Evolutionary conservation across 2,888 invertebrate species (phyloP).

Genomic region (Peribatodes rhomboidaria): DNA sequence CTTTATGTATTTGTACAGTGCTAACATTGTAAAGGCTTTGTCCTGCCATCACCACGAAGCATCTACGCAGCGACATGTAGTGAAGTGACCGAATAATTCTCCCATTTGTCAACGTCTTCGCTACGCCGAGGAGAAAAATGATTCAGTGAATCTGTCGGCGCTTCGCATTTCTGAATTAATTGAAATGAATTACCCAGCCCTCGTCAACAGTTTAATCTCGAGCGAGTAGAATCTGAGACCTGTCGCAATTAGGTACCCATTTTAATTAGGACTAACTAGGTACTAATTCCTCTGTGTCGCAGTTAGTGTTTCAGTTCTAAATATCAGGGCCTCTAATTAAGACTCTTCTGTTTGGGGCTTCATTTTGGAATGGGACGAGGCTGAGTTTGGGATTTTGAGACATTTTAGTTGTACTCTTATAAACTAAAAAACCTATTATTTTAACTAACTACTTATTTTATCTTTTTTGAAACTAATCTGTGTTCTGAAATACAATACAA

Average conservation of each 20-base stretch:
- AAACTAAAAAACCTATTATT: too few relatives aligned
- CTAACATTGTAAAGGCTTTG: constrained; percentile 38
- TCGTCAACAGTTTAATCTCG: constrained; percentile 72
- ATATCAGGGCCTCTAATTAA: constrained; percentile 22
- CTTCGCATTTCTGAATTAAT: constrained; percentile 79
- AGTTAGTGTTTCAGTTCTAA: constrained; percentile 26
- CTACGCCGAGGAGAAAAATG: constrained; percentile 79
- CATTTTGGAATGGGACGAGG: constrained; percentile 3
- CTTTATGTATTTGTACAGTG: constrained; percentile 2
- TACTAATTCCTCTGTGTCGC: constrained; percentile 27
- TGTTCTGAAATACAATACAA: too few relatives aligned
- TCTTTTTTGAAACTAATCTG: too few relatives aligned
- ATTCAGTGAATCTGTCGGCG: constrained; percentile 80
- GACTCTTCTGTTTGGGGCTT: constrained; percentile 2
- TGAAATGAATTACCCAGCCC: constrained; percentile 79
- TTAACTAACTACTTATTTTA: too few relatives aligned
- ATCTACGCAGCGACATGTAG: constrained; percentile 61
- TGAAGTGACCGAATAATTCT: constrained; percentile 80
- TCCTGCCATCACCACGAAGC: constrained; percentile 33
- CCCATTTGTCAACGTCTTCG: constrained; percentile 82
- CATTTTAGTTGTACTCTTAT: background rate
- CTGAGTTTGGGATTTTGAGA: background rate
- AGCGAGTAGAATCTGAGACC: constrained; percentile 64
- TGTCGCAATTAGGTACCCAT: constrained; percentile 61
- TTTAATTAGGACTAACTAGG: constrained; percentile 41